Conservation (phyloP, 2,888 invertebrate genomes). For the Sesamia inferens region DNA sequence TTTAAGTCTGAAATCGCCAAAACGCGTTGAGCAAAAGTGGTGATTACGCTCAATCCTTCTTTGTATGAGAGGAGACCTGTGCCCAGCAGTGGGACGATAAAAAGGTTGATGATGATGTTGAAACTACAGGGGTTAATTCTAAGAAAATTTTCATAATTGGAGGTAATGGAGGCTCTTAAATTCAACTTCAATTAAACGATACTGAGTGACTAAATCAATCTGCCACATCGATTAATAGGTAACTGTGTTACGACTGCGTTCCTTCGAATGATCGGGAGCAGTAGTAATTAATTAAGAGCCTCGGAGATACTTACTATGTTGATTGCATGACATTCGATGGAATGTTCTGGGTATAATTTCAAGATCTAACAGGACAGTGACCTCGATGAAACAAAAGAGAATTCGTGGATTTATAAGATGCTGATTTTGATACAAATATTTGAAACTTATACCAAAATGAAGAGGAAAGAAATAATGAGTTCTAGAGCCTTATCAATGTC, state of each 20-base stretch:
- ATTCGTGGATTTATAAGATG: neutral
- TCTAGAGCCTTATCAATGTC: neutral
- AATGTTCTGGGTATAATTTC: constrained; percentile 15
- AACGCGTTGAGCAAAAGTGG: no score
- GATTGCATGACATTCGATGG: constrained; percentile 31
- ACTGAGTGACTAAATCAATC: constrained; percentile 28
- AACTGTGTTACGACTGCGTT: constrained; percentile 27
- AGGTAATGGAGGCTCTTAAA: neutral
- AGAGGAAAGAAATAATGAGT: neutral
- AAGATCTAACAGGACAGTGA: constrained; percentile 3
- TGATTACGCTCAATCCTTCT: no score
- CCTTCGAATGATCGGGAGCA: constrained; percentile 30
- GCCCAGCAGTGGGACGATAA: no score
- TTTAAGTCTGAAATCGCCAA: no score
- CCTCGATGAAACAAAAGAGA: neutral
- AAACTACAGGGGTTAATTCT: no score
- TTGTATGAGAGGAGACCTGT: no score
- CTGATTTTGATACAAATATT: neutral
- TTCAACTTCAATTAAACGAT: constrained; percentile 9
- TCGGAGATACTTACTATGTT: constrained; percentile 12
- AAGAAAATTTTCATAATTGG: no score
- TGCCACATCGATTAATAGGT: constrained; percentile 19
- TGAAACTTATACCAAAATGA: neutral
- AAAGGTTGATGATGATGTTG: no score
- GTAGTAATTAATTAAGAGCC: constrained; percentile 46